Base-by-base conservation (phyloP, 2,888 invertebrate genomes). In the Thumatha senex region DNA sequence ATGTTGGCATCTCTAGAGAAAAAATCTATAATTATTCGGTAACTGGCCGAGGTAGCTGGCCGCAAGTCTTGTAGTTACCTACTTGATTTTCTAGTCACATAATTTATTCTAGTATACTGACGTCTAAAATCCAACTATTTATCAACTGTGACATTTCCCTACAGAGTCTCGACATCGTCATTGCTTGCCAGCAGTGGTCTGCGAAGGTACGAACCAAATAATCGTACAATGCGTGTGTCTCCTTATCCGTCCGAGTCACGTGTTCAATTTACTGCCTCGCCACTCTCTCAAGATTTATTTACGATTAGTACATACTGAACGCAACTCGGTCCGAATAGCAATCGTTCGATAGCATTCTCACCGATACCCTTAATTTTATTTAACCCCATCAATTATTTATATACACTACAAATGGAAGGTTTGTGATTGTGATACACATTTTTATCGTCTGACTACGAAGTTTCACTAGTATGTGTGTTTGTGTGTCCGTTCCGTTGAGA, bases 201-300 rank as follows among this genome's bases (percentile, higher is more conserved):
- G 18, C 18, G 5, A 24, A 5, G 18, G 18, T 24, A 24, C 18
- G 18, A 24, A 24, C 18, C 18, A 24, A 39, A 24, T 46, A 11
- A 48, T 50, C 36, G 34, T n/a, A 47, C 38, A 56, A 29, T 61
- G 52, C 33, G 53, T 47, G 46, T 56, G 45, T 15, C 39, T 33
- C 48, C 61, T 61, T 55, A 55, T 33, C 56, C 45, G 63, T 59
- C 63, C 59, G 49, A 70, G 77, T 75, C 78, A 75, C 78, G 75
- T 60, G 72, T 73, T 60, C 72, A 67, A 78, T 78, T 78, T 78
- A 78, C 70, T 72, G 66, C 70, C 68, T 65, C 67, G 57, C 69
- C 73, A 72, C 73, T 72, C 65, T 67, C 70, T 69, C 58, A 65
- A 76, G 78, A 79, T 79, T 79, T 78, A 78, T 79, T 78, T 79